These are phyloP conservation scores for Leptonema lineaticorne DNA, from an alignment of 1,140 invertebrate species.

Conservation along the genomic window DNA sequence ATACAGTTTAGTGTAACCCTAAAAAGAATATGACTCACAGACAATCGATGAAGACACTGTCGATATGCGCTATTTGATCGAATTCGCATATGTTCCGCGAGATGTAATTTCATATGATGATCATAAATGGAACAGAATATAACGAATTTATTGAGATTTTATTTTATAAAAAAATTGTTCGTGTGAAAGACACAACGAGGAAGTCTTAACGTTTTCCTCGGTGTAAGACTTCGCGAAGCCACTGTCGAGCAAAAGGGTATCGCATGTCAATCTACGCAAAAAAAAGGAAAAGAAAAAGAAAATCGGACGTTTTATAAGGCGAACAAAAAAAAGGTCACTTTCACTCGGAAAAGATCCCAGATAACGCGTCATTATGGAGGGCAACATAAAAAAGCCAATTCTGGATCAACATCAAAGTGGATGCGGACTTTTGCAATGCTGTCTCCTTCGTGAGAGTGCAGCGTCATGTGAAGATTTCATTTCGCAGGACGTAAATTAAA, in stretches of 20 bases:
- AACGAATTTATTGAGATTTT: background rate
- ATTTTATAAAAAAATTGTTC: no score
- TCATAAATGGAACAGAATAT: background rate
- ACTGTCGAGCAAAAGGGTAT: background rate
- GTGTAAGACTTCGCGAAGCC: background rate
- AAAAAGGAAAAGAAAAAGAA: no score
- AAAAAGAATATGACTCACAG: background rate
- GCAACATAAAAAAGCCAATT: no score
- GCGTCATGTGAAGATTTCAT: no score
- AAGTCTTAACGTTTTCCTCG: background rate
- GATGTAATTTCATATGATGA: slow-evolving; percentile 22
- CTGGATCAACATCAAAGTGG: no score
- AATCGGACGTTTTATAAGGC: background rate
- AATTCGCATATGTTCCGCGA: slow-evolving; percentile 15
- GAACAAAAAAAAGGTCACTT: background rate
- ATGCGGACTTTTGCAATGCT: no score
- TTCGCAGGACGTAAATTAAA: no score
- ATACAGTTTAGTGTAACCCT: background rate
- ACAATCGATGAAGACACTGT: background rate
- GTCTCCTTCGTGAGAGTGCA: no score
- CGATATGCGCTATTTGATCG: background rate
- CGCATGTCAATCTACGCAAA: background rate
- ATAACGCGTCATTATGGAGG: no score
- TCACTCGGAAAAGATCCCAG: no score
- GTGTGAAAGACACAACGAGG: no score